Base-by-base conservation (phyloP, 2,113 vertebrate species). In the Scomber japonicus region DNA sequence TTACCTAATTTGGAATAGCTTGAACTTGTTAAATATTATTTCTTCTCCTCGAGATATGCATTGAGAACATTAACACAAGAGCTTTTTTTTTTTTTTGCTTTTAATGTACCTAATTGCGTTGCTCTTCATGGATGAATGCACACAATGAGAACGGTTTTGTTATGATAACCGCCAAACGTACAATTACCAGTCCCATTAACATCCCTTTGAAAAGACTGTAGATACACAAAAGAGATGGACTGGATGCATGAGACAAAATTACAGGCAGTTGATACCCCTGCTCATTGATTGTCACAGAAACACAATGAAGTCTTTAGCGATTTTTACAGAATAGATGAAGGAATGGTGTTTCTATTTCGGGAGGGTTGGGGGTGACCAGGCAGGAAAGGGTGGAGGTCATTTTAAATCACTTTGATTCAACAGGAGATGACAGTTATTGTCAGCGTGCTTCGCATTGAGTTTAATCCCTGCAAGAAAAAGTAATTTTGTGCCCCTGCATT, bases 121-220 rank as follows among this genome's bases (percentile, higher is more conserved):
- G 66, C 85, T 77, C 17, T 79, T 63, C 71, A 69, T 70, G 49
- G 83, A 86, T 65, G 76, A 87, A 82, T 79, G 71, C 75, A 9
- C 81, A 44, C 79, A 60, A 81, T 65, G 51, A 57, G 24, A 72
- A 35, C 40, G 8, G 27, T 80, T 90, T 87, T 90, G 83, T 94
- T 86, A 72, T 76, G 48, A 84, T 66, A 83, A 71, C 82, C 46
- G 71, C 59, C 65, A 81, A 86, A 92, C 71, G 14, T 85, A 75
- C 87, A 86, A 93, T 92, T 92, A 87, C 84, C 64, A 86, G 84
- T 78, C 69, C 78, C 59, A 84, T 90, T 88, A 84, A 54, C 65
- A 16, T 71, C 56, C 72, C 35, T 86, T 83, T 75, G 81, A 89
- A 78, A 75, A 40, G 80, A 78, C 61, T 5, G 4, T 8, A 13